Evolutionary conservation across 2,113 vertebrate species (phyloP).

Genomic region (Callipepla californica): DNA sequence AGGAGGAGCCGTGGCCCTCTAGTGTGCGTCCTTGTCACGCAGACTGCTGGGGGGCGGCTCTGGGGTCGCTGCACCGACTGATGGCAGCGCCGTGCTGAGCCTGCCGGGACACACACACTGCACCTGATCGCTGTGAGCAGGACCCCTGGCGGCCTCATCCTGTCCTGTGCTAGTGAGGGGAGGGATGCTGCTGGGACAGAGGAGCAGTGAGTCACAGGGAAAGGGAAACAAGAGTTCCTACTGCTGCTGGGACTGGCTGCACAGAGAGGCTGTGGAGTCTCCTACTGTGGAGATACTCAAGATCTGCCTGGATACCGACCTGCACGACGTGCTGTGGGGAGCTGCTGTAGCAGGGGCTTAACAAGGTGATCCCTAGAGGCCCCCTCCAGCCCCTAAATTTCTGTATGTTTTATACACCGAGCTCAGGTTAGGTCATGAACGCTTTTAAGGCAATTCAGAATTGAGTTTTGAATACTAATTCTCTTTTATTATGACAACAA

Average conservation of each 20-base stretch:
- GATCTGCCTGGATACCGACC: too few species aligned
- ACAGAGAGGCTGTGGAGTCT: too few species aligned
- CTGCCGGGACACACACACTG: too few species aligned
- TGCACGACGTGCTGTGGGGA: too few species aligned
- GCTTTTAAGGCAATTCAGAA: background rate
- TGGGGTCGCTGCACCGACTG: background rate
- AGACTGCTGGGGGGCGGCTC: rapidly evolving
- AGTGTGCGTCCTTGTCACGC: rapidly evolving
- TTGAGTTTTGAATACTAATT: background rate
- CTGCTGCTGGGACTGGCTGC: background rate
- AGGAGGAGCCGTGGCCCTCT: background rate
- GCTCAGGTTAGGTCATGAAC: background rate
- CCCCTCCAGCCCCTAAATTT: too few species aligned
- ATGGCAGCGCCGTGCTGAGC: rapidly evolving
- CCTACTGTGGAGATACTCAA: too few species aligned
- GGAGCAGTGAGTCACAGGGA: rapidly evolving
- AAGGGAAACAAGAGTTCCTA: rapidly evolving
- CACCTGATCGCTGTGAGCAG: background rate
- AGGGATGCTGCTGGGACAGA: background rate
- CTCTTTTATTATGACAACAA: background rate
- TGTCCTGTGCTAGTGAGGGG: rapidly evolving
- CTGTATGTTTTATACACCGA: rapidly evolving
- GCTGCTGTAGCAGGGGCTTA: too few species aligned
- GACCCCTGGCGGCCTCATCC: background rate
- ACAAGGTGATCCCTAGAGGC: too few species aligned